These are phyloP conservation scores for Camptogramma bilineatum DNA, from an alignment of 2,888 invertebrate genomes.

Conservation along the genomic window DNA sequence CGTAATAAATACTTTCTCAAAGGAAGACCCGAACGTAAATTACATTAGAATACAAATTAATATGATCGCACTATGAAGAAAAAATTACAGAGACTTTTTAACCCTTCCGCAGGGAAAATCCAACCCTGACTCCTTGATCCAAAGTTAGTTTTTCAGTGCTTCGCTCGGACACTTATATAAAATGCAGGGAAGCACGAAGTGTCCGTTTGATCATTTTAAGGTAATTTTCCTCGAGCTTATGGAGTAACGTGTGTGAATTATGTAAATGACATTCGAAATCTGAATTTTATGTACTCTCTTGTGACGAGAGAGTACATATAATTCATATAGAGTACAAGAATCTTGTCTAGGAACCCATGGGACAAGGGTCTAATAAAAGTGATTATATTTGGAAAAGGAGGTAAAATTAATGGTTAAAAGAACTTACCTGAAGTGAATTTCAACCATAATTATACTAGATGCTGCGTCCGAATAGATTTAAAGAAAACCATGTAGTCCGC, in stretches of 20 bases:
- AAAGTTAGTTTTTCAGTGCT: conserved; percentile 26
- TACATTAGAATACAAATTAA: conserved; percentile 84
- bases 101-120: conserved; percentile 9
- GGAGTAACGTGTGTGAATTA: conserved; percentile 29
- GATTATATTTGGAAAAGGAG: background rate
- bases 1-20: conserved; percentile 59
- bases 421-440: too few relatives aligned
- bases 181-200: conserved; percentile 37
- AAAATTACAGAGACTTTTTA: conserved; percentile 47
- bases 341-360: too few relatives aligned
- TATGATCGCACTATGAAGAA: conserved; percentile 69
- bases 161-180: conserved; percentile 36
- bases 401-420: too few relatives aligned
- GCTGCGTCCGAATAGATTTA: too few relatives aligned
- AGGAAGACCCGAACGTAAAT: conserved; percentile 72
- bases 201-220: conserved; percentile 46
- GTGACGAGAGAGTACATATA: too few relatives aligned
- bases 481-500: too few relatives aligned
- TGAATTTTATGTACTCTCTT: conserved; percentile 1
- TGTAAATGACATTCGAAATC: conserved; percentile 25
- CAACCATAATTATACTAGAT: too few relatives aligned
- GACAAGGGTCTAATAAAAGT: background rate
- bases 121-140: background rate
- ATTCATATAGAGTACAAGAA: too few relatives aligned
- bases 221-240: conserved; percentile 42